Percentiles rank a stretch among this genome's conserved stretches.
phyloP scores from a whole-genome alignment of 2,113 vertebrate species.

The Acinonyx jubatus region DNA sequence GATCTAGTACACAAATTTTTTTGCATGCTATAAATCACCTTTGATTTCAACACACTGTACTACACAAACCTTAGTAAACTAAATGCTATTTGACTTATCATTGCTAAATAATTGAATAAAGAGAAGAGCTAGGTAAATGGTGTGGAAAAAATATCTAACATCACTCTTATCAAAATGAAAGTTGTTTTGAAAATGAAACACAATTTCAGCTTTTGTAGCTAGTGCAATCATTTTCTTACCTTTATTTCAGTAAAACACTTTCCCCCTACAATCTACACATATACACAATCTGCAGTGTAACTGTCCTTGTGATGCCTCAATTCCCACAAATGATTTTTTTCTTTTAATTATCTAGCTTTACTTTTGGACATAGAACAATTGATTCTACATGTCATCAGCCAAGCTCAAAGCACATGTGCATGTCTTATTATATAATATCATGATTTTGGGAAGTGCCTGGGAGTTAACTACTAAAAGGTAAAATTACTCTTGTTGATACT shows the following conservation, averaged over 20 bases:
- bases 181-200: conserved; percentile 67
- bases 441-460: background rate
- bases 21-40: conserved; percentile 62
- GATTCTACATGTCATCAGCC: conserved; percentile 3
- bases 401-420: background rate
- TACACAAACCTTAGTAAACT: conserved; percentile 59
- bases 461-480: background rate
- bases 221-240: background rate
- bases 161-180: conserved; percentile 69
- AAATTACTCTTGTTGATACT: conserved; percentile 15
- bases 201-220: conserved; percentile 55
- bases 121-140: conserved; percentile 68
- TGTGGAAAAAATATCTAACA: conserved; percentile 56
- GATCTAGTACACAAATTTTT: conserved; percentile 8
- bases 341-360: conserved; percentile 51
- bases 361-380: conserved; percentile 33
- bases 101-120: conserved; percentile 78
- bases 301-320: background rate
- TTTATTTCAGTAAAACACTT: conserved; percentile 20
- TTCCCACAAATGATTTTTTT: background rate
- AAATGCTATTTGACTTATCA: conserved; percentile 70
- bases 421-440: background rate
- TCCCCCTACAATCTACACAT: background rate
- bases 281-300: background rate
- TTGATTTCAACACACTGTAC: conserved; percentile 64